Evolutionary conservation across 1,140 invertebrate genomes (phyloP), one percentile per base, ranked within the genome.

Genomic region (Holcopasites calliopsidis): DNA sequence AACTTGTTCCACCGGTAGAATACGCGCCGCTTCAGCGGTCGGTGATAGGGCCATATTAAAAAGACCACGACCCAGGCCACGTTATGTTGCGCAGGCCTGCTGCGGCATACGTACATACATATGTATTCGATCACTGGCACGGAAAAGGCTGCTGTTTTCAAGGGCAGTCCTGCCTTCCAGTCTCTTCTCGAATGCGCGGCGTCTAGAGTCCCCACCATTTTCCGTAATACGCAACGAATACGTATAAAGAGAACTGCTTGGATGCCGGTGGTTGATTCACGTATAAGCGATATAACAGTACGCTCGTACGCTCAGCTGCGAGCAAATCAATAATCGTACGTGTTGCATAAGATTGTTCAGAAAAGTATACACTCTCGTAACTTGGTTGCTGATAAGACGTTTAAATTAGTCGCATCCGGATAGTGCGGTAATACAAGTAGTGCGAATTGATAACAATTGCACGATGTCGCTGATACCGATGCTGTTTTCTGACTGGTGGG

Each of bases 401-500:
- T 62, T 31, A 1, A 44, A 44, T 21, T 52, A 38, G 0, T 21
- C 21, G 11, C 23, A 44, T 5, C 13, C 49, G 18, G 94, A 7
- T 13, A 18, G 3, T 26, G 23, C 69, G 0, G 21, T 18, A n/a
- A 50, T 50, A 6, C 2, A 28, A 1, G 8, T 26, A 23, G 33
- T 60, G 0, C 35, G 54, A 73, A 58, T 90, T 90, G 88, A 77
- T 85, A 76, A 85, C 11, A 66, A 75, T 58, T 84, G 84, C 33
- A 85, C 86, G 81, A 78, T 88, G 68, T 66, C 77, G 3, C 26
- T 90, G 11, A 79, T 90, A 55, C 88, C 89, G 44, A 90, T 83
- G 73, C 26, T 90, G 6, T 87, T 90, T 52, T 87, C 85, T 8
- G 82, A 89, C 33, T 90, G 86, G 87, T 90, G 88, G 86, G 90